Base-by-base conservation (phyloP, 2,888 invertebrate genomes). In the Pantelozetes paolii region DNA sequence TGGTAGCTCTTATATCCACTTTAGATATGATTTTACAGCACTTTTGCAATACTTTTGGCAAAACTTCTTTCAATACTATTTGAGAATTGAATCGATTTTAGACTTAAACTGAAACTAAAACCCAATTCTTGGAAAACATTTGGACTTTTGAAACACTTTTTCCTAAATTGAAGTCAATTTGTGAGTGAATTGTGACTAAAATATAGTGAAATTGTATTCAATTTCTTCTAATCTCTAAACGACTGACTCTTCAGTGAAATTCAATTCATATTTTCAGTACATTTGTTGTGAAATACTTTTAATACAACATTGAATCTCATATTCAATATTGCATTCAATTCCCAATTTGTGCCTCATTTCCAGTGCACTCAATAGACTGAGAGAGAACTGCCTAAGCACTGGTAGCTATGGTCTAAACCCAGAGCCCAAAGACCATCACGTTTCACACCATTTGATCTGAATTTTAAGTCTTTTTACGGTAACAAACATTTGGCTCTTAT, bases 321-420 rank as follows among this genome's bases (percentile, higher is more conserved):
- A 67, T 67, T 67, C 67, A 67, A 67, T 67, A 40, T 67, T 67
- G 67, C 26, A 67, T 3, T 42, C 40, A 67, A 15, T 40, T 13
- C 40, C 23, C 67, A 67, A 67, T 67, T 67, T 67, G 67, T 67
- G 67, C 40, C 67, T 36, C 42, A 42, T 67, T 67, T 67, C n/a
- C 36, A 64, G n/a, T 26, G 64, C 20, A 18, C 62, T n/a, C n/a
- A n/a, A 62, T 18, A 62, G 32, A 54, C 11, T 45, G 45, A 6
- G 6, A 6, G 2, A 11, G 15, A 6, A 9, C 18, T 28, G 62
- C 62, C 62, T 5, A 20, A 26, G 45, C 45, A 5, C 26, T 54
- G 54, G 8, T 23, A 23, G 28, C 54, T 54, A 11, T 54, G 54
- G 54, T 54, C 26, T 54, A 15, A 5, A 20, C 26, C 6, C 8